Evolutionary conservation across 2,888 invertebrate genomes (phyloP).

Genomic region (Ochropacha duplaris): DNA sequence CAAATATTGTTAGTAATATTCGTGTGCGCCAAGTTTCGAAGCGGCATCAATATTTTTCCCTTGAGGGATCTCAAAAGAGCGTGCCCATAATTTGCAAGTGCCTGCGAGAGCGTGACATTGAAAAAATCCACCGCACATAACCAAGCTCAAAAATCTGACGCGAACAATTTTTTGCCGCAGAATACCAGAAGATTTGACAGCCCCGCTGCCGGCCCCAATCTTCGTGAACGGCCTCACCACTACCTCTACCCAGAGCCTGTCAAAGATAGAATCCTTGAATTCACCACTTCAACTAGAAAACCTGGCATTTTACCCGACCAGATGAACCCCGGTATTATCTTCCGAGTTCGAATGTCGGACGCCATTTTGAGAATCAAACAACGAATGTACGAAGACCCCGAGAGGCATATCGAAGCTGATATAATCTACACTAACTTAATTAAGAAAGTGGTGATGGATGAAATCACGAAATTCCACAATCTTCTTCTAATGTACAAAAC

Average conservation of each 20-base stretch:
- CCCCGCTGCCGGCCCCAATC: conserved; percentile 51
- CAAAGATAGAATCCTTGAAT: conserved; percentile 67
- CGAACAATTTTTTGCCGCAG: conserved; percentile 58
- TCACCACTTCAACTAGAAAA: conserved; percentile 60
- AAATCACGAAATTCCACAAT: conserved; percentile 75
- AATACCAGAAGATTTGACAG: conserved; percentile 52
- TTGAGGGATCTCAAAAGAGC: no score
- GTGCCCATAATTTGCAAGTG: no score
- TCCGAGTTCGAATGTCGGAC: conserved; percentile 74
- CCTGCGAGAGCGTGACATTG: no score
- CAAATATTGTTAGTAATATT: no score
- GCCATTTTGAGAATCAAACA: conserved; percentile 74
- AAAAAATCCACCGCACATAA: neutral
- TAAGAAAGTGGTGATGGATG: conserved; percentile 75
- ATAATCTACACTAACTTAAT: conserved; percentile 76
- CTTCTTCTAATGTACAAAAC: conserved; percentile 73
- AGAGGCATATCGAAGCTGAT: conserved; percentile 72
- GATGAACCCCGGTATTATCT: conserved; percentile 76
- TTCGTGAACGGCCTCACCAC: conserved; percentile 70
- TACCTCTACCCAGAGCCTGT: conserved; percentile 73
- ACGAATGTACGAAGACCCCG: conserved; percentile 76
- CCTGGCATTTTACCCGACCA: conserved; percentile 71
- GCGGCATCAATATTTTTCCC: no score
- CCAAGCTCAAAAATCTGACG: conserved; percentile 25
- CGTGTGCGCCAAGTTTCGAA: no score